Evolutionary conservation across 2,113 vertebrate genomes (phyloP).

Genomic region (Diadophis punctatus): DNA sequence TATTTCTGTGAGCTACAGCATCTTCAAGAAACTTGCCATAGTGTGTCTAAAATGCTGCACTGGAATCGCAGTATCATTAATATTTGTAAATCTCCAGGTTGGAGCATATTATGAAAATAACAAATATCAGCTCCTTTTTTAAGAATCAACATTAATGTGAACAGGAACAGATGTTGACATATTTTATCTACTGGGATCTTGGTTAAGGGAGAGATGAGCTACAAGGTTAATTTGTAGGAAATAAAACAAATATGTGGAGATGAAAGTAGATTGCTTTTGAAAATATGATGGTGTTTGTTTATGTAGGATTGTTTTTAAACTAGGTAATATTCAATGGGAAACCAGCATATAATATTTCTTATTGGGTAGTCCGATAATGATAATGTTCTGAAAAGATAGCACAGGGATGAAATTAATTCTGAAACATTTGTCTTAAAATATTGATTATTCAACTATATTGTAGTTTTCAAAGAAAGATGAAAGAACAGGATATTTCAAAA

Average conservation of each 20-base stretch:
- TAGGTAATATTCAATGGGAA: conserved; percentile 40
- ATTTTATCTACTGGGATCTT: conserved; percentile 72
- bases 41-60: conserved; percentile 74
- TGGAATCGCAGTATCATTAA: conserved; percentile 80
- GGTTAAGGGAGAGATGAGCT: conserved; percentile 64
- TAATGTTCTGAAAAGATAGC: background rate
- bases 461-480: background rate
- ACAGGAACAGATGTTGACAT: conserved; percentile 76
- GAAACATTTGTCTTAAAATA: background rate
- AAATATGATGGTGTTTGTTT: conserved; percentile 45
- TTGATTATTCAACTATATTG: background rate
- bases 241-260: conserved; percentile 60
- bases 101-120: conserved; percentile 78
- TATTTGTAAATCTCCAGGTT: conserved; percentile 87
- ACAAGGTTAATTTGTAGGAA: conserved; percentile 66
- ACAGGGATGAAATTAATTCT: background rate
- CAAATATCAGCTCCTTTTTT: conserved; percentile 72
- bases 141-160: conserved; percentile 79
- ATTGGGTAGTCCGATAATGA: background rate
- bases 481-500: background rate
- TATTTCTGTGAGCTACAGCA: conserved; percentile 41
- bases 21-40: conserved; percentile 69
- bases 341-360: conserved; percentile 19
- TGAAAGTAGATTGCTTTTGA: conserved; percentile 35
- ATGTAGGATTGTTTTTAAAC: conserved; percentile 16